phyloP scores from a whole-genome alignment of 2,113 vertebrate genomes.

The Emydocephalus ijimae region DNA sequence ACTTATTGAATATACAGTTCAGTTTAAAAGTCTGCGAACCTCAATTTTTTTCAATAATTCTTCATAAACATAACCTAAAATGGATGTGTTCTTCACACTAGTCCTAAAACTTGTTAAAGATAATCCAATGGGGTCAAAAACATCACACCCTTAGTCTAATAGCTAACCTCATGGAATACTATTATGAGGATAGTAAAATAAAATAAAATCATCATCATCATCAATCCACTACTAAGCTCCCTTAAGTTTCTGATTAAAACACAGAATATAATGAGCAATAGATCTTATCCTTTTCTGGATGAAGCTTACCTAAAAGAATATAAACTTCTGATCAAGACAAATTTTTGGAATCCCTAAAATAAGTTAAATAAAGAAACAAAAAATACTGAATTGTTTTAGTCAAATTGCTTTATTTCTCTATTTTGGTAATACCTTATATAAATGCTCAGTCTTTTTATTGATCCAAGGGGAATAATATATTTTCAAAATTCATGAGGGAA shows the following conservation, averaged over 20 bases:
- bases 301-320: background rate
- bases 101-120: too few relatives aligned
- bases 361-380: background rate
- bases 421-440: background rate
- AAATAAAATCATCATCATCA: too few relatives aligned
- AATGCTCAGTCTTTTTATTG: background rate
- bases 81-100: too few relatives aligned
- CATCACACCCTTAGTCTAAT: too few relatives aligned
- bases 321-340: background rate
- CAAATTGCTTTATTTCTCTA: background rate
- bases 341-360: background rate
- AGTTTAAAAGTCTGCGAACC: too few relatives aligned
- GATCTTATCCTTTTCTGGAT: background rate
- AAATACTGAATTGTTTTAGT: background rate
- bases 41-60: too few relatives aligned
- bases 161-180: too few relatives aligned
- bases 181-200: too few relatives aligned
- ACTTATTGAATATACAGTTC: constrained; percentile 16
- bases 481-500: background rate
- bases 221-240: too few relatives aligned
- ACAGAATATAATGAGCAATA: background rate
- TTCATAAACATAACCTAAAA: too few relatives aligned
- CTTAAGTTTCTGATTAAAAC: too few relatives aligned
- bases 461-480: background rate
- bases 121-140: too few relatives aligned